Evolutionary conservation across 2,113 vertebrate genomes (phyloP), one percentile per base, ranked within the genome.

Genomic region (Axis porcinus): DNA sequence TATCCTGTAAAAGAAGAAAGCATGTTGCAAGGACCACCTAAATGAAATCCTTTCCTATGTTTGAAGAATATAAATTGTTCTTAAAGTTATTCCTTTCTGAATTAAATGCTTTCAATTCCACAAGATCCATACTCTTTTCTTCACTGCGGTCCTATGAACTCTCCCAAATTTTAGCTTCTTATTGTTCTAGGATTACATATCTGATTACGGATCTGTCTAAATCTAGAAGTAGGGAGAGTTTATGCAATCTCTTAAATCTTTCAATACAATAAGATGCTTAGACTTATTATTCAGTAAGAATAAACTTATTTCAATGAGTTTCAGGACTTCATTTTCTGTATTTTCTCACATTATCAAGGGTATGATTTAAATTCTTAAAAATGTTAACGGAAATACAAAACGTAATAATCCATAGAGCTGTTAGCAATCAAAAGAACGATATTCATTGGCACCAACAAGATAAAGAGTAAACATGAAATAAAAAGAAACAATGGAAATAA

Each of bases 341-440:
- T 45, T 92, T 67, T 45, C 60, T 43, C 25, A 60, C n/a, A 17
- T 67, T 91, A 28, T 84, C 89, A 93, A 96, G 52, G 25, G 7
- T 55, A 11, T 92, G 13, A 87, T 98, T 19, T 57, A 92, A 84
- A 82, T 14, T 87, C 27, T 96, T 94, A 57, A 92, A 85, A 84
- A 95, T 43, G 40, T 83, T 93, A 89, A 89, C 25, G 40, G 17
- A 79, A 92, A 82, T 67, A 47, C 9, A 92, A 79, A 25, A 76
- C 62, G 33, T 60, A 89, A 90, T 52, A 93, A 95, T 88, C 58
- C 54, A 90, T 5, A 54, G 50, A 90, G 27, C 33, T 92, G 12
- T 33, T 58, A 96, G 58, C n/a, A 94, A 50, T 23, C 21, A 81
- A 90, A 94, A 81, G 47, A 92, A 60, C 8, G 23, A 33, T 62